A percentile compares a stretch with the other conserved stretches of the same genome.
Evolutionary conservation across 2,113 vertebrate species (phyloP).

Genomic region (Irena cyanogastra): DNA sequence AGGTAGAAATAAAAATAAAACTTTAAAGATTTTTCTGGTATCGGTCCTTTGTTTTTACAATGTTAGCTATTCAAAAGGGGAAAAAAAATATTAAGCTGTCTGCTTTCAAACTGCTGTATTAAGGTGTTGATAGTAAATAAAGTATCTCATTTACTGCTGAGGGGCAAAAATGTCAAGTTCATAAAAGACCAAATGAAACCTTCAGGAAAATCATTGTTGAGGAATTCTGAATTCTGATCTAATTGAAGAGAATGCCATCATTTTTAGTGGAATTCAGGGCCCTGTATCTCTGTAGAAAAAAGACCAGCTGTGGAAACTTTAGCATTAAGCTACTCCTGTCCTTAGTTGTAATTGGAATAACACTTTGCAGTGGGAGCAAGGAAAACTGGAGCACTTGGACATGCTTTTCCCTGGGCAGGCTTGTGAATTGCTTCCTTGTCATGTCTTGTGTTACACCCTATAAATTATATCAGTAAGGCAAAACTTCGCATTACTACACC

Average conservation of each 20-base stretch:
- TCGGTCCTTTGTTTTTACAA: conserved; percentile 13
- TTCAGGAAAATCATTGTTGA: background rate
- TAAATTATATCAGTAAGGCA: background rate
- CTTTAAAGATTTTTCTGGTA: background rate
- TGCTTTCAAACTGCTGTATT: background rate
- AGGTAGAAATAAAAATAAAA: conserved; percentile 21
- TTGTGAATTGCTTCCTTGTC: background rate
- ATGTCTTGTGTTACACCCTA: background rate
- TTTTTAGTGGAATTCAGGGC: background rate
- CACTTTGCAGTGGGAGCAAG: background rate
- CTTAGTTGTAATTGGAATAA: background rate
- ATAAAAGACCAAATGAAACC: background rate
- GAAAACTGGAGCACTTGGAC: background rate
- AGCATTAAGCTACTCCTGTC: background rate
- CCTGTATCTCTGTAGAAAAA: background rate
- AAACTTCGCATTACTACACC: background rate
- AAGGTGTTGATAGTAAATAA: background rate
- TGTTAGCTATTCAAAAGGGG: background rate
- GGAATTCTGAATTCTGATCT: background rate
- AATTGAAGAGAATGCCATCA: background rate
- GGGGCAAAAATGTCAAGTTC: background rate
- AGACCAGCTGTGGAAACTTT: background rate
- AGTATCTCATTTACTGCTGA: background rate
- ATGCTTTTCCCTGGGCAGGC: fast-evolving
- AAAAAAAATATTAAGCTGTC: background rate